Conservation (phyloP, 2,888 invertebrate species). For the Anagyrus pseudococci region DNA sequence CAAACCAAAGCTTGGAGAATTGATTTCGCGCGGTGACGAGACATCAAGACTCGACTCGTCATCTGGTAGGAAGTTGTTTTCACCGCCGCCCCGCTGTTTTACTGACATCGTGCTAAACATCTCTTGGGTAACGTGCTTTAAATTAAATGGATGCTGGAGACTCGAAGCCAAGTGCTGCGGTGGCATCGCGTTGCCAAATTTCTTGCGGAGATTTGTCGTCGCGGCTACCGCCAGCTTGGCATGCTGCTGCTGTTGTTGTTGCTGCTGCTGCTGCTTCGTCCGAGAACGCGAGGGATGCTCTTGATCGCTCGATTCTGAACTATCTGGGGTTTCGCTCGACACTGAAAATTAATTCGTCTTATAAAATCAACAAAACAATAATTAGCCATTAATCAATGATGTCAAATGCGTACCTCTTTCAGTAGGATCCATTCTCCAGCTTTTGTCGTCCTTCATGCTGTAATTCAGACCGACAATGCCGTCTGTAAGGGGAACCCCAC, state of each 20-base stretch:
- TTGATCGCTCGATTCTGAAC: conserved; percentile 58
- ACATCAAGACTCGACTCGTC: conserved; percentile 73
- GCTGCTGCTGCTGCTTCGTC: conserved; percentile 21
- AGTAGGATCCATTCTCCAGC: conserved; percentile 57
- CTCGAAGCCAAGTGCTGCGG: conserved; percentile 53
- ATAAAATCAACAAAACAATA: neutral
- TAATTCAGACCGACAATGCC: conserved; percentile 58
- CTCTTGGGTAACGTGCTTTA: conserved; percentile 60
- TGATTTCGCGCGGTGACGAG: conserved; percentile 71
- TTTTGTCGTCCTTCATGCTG: conserved; percentile 59
- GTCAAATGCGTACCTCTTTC: conserved; percentile 55
- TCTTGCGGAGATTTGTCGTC: conserved; percentile 51
- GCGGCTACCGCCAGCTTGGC: conserved; percentile 40
- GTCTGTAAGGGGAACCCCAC: conserved; percentile 43
- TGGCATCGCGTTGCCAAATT: conserved; percentile 56
- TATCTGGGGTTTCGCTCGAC: conserved; percentile 58
- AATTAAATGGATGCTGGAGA: conserved; percentile 57
- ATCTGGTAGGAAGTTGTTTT: conserved; percentile 66
- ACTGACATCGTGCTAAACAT: conserved; percentile 58
- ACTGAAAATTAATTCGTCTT: conserved; percentile 42
- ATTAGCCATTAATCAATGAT: neutral
- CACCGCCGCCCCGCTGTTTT: conserved; percentile 53
- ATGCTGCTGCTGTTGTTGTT: conserved; percentile 4
- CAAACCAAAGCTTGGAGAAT: conserved; percentile 69
- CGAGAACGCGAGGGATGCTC: conserved; percentile 48